phyloP scores from a whole-genome alignment of 2,888 invertebrate species.

The Carabus problematicus region DNA sequence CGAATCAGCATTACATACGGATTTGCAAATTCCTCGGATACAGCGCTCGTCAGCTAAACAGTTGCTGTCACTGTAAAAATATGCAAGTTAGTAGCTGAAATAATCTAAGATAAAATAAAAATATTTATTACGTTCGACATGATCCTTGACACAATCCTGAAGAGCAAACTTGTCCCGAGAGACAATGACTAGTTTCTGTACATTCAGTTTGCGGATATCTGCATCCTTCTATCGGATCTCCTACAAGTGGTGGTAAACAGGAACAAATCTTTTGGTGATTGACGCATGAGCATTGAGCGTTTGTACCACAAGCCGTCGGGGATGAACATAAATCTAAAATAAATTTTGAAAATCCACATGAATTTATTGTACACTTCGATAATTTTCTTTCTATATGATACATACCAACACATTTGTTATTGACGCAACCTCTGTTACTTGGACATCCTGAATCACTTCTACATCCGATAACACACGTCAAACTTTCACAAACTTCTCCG shows the following conservation, averaged over 20 bases:
- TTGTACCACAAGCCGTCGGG: constrained; percentile 83
- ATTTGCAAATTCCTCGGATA: constrained; percentile 80
- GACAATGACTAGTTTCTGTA: constrained; percentile 71
- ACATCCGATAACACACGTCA: constrained; percentile 82
- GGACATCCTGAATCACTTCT: constrained; percentile 81
- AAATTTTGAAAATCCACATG: constrained; percentile 15
- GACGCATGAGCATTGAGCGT: constrained; percentile 74
- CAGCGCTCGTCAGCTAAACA: constrained; percentile 88
- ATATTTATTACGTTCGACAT: constrained; percentile 71
- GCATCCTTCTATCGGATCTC: constrained; percentile 78
- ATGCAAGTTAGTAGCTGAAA: constrained; percentile 1
- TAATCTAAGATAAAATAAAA: constrained; percentile 7
- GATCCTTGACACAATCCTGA: constrained; percentile 79
- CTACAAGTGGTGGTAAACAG: constrained; percentile 75
- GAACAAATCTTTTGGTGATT: constrained; percentile 78
- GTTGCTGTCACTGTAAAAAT: constrained; percentile 71
- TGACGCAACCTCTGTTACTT: constrained; percentile 73
- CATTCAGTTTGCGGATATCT: constrained; percentile 73
- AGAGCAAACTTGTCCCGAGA: constrained; percentile 75
- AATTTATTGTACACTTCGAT: constrained; percentile 2
- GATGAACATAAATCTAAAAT: constrained; percentile 72
- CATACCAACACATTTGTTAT: constrained; percentile 75
- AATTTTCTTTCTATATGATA: constrained; percentile 16
- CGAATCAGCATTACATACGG: constrained; percentile 85
- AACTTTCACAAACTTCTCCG: constrained; percentile 85